Conservation (phyloP, 1,140 invertebrate species). For the Drosophila lowei region DNA sequence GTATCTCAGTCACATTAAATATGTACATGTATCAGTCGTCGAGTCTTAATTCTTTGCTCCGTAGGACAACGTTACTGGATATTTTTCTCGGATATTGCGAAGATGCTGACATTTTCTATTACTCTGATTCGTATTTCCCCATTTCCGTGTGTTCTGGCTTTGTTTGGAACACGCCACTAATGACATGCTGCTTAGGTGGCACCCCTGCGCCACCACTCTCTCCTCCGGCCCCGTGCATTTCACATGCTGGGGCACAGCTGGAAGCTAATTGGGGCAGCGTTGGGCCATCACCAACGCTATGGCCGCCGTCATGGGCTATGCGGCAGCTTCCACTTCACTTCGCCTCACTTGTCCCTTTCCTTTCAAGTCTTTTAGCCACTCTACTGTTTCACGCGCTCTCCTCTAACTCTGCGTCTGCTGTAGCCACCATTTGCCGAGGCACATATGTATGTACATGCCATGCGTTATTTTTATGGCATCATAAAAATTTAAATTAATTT, state of each 20-base stretch:
- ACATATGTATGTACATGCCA: constrained; percentile 41
- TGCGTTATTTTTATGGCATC: constrained; percentile 76
- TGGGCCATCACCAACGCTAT: constrained; percentile 40
- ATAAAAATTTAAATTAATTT: constrained; percentile 78
- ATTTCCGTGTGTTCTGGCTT: constrained; percentile 26
- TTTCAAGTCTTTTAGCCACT: not conserved
- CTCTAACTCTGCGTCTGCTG: not conserved
- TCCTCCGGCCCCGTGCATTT: constrained; percentile 5
- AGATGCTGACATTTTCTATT: constrained; percentile 21
- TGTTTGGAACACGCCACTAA: constrained; percentile 49
- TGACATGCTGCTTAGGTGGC: constrained; percentile 54
- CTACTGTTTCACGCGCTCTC: not conserved
- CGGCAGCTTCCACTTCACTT: constrained; percentile 44
- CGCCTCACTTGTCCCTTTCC: constrained; percentile 21
- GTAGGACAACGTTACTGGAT: too few relatives aligned
- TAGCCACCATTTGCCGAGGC: not conserved
- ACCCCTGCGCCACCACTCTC: constrained; percentile 8
- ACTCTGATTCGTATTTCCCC: not conserved
- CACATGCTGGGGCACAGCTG: constrained; percentile 52
- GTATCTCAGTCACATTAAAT: too few relatives aligned
- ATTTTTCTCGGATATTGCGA: constrained; percentile 22
- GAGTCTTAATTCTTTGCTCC: too few relatives aligned
- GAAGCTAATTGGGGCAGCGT: constrained; percentile 70
- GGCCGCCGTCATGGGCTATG: constrained; percentile 8
- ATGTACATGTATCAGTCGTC: too few relatives aligned